Evolutionary conservation across 2,113 vertebrate species (phyloP).

Genomic region (Arenaria interpres): DNA sequence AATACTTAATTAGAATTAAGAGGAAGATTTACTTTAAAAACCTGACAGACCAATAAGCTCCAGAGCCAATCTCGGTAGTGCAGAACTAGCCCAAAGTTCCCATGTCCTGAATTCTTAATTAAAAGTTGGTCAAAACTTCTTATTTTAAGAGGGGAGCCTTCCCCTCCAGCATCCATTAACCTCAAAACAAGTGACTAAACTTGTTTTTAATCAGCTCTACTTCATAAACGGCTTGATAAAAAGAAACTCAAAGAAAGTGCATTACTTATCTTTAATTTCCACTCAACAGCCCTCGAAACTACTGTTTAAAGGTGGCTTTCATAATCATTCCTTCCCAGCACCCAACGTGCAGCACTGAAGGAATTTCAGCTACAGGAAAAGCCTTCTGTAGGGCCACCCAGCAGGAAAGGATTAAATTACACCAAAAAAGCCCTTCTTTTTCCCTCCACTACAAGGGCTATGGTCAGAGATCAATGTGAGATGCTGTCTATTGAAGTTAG

Average conservation of each 20-base stretch:
- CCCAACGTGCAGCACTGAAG: neutral
- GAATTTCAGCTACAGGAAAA: neutral
- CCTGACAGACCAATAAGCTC: neutral
- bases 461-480: constrained; percentile 12
- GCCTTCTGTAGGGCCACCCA: constrained; percentile 16
- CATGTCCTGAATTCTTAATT: constrained; percentile 13
- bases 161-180: constrained; percentile 1
- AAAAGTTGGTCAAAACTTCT: constrained; percentile 32
- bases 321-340: neutral
- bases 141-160: neutral
- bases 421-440: neutral
- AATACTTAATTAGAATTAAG: constrained; percentile 54
- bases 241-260: constrained; percentile 22
- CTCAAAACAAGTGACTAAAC: constrained; percentile 14
- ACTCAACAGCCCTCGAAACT: neutral
- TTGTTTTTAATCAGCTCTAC: constrained; percentile 21
- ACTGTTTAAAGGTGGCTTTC: neutral
- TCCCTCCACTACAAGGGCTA: neutral
- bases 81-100: constrained; percentile 23
- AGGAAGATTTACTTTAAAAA: constrained; percentile 42
- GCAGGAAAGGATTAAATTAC: constrained; percentile 38
- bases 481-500: neutral
- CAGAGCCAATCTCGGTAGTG: neutral
- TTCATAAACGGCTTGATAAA: constrained; percentile 33
- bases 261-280: constrained; percentile 39